Conservation (phyloP, 2,113 vertebrate genomes). For the Taxidea taxus region DNA sequence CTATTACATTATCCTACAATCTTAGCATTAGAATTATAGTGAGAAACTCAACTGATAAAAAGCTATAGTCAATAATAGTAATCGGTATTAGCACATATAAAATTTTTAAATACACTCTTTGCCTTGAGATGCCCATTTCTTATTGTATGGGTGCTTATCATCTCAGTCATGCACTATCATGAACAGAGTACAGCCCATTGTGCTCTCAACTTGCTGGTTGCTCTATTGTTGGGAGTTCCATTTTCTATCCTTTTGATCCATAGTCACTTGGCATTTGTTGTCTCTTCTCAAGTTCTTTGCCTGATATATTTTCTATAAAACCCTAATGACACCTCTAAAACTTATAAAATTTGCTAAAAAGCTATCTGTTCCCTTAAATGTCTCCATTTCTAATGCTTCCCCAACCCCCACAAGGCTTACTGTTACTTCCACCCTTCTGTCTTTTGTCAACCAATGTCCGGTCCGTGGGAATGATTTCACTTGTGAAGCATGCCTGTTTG, state of each 20-base stretch:
- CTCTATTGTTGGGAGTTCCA: background rate
- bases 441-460: background rate
- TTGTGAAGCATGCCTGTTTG: background rate
- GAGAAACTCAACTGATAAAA: background rate
- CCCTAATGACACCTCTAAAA: background rate
- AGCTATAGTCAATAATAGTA: background rate
- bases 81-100: background rate
- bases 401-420: background rate
- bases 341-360: background rate
- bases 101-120: background rate
- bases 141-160: background rate
- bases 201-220: background rate
- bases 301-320: background rate
- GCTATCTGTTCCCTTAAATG: background rate
- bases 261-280: background rate
- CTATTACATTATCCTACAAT: background rate
- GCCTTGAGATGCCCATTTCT: background rate
- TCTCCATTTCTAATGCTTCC: background rate
- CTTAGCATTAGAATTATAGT: background rate
- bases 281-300: background rate
- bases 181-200: background rate
- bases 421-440: background rate
- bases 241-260: background rate
- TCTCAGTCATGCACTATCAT: background rate
- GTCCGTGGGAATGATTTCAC: background rate